Conservation (phyloP, 2,113 vertebrate genomes). For the Dasyornis broadbenti region DNA sequence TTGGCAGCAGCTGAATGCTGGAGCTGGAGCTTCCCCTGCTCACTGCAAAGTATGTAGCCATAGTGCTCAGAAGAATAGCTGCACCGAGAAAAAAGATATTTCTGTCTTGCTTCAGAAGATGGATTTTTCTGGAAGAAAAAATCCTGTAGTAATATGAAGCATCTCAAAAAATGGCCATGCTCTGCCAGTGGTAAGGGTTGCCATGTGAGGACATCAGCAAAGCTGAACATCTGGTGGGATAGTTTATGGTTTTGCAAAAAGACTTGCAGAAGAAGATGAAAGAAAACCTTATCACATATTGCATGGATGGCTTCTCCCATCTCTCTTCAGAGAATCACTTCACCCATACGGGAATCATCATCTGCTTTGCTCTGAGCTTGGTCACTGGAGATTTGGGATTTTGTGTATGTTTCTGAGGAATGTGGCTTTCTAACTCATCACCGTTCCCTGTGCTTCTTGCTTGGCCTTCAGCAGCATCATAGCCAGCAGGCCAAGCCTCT, state of each 20-base stretch:
- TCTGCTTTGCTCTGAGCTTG: not conserved
- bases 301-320: not conserved
- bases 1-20: not conserved
- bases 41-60: not conserved
- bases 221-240: not conserved
- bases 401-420: not conserved
- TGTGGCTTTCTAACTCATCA: not conserved
- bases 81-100: not conserved
- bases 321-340: not conserved
- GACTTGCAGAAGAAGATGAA: not conserved
- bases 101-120: not conserved
- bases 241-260: not conserved
- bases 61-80: not conserved
- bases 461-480: not conserved
- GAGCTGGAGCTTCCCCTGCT: not conserved
- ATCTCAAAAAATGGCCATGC: not conserved
- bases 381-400: not conserved
- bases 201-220: not conserved
- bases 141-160: not conserved
- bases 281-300: not conserved
- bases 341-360: not conserved
- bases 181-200: not conserved
- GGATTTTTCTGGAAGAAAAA: not conserved
- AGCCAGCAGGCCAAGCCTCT: not conserved
- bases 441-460: not conserved